phyloP scores from a whole-genome alignment of 1,140 invertebrate species.

The Ostrea denselamellosa region DNA sequence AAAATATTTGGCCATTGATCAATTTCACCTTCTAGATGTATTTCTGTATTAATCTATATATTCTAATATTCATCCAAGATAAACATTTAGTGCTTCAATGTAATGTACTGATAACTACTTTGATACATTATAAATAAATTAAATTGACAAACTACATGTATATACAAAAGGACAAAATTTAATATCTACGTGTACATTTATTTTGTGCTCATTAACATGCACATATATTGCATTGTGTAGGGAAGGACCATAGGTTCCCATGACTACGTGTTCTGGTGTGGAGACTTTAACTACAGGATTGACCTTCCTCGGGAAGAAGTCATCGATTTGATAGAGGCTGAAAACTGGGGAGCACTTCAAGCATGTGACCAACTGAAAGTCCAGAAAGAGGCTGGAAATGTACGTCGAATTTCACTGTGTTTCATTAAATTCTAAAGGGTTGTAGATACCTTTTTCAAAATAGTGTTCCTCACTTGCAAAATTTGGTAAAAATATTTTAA shows the following conservation, averaged over 20 bases:
- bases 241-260: slow-evolving; percentile 93
- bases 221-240: slow-evolving; percentile 72
- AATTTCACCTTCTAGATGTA: neutral
- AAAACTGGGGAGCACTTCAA: slow-evolving; percentile 89
- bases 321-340: slow-evolving; percentile 88
- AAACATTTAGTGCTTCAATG: too few species aligned
- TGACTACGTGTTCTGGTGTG: slow-evolving; percentile 99
- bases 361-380: slow-evolving; percentile 93
- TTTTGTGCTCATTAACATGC: neutral
- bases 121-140: too few species aligned
- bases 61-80: too few species aligned
- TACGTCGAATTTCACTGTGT: slow-evolving; percentile 61
- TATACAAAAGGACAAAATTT: too few species aligned
- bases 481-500: too few species aligned
- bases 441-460: too few species aligned
- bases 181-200: neutral
- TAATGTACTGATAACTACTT: too few species aligned
- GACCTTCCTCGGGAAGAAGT: slow-evolving; percentile 97
- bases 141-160: too few species aligned
- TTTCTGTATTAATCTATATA: too few species aligned
- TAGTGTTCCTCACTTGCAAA: too few species aligned
- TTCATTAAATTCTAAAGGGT: too few species aligned
- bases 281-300: slow-evolving; percentile 99
- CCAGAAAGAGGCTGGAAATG: slow-evolving; percentile 79
- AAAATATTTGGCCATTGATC: neutral